Evolutionary conservation across 2,113 vertebrate species (phyloP), one percentile per base, ranked within the genome.

Genomic region (Ibidorhyncha struthersii): DNA sequence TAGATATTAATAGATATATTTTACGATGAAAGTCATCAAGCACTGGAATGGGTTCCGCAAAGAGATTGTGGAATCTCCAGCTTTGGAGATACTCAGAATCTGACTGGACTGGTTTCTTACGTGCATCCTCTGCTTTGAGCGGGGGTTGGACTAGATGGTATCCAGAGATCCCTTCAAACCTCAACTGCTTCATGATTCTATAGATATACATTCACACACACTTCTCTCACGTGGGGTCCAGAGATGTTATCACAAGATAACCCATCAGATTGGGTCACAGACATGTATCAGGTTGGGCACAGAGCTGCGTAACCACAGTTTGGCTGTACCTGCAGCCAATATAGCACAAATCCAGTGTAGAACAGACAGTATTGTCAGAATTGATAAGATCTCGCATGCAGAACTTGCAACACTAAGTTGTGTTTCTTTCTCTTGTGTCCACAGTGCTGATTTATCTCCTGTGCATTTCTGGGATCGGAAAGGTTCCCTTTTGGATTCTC

Each of bases 401-500:
- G 41, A 32, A 7, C 7, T 3, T 52, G 34, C 36, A 16, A 2
- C 21, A 2, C 32, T 52, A 1, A 63, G 7, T 34, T 9, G 4
- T 3, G 0, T 62, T 59, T 76, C 52, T 81, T 40, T 78, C 56
- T 97, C 29, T 58, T 91, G 23, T 84, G 3, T 70, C 89, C 86
- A 4, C 93, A 98, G 98, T 58, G 71, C 93, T 80, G 97, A 98
- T 79, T 97, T 98, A 20, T 98, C 98, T 32, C 76, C 96, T 14
- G 88, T 96, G 34, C 96, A 43, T 21, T 71, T 96, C 16, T 99
- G 98, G 99, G 98, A 99, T 73, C 97, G 89, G 12, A 71, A 98
- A 4, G 97, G 92, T 47, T 98, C 98, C n/a, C 97, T 98, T 45
- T 98, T 98, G 85, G 99, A 98, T 55, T 99, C 98, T n/a, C 92